These are phyloP conservation scores for Trinectes maculatus DNA, from an alignment of 2,113 vertebrate species.

Conservation along the genomic window DNA sequence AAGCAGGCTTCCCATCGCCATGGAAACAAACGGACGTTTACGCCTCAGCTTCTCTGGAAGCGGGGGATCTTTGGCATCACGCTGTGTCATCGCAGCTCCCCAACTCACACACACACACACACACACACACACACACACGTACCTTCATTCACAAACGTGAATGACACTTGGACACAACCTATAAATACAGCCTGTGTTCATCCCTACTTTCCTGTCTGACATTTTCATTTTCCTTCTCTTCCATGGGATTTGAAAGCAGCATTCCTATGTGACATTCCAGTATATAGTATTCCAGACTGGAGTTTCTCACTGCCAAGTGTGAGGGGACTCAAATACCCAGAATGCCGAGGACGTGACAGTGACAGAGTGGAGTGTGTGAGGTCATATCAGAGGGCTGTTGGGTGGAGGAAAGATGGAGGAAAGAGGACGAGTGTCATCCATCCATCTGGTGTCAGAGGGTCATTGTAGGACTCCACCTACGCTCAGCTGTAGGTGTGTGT, in stretches of 20 bases:
- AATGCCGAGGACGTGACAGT: constrained; percentile 1
- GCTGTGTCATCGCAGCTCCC: constrained; percentile 3
- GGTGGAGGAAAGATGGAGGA: constrained; percentile 9
- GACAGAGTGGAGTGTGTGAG: not conserved
- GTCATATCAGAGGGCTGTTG: too few species aligned
- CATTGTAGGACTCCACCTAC: too few species aligned
- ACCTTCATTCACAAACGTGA: too few species aligned
- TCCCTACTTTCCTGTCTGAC: too few species aligned
- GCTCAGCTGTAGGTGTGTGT: constrained; percentile 5
- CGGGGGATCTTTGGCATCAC: not conserved
- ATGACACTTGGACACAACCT: too few species aligned
- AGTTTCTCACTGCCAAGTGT: too few species aligned
- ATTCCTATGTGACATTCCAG: constrained; percentile 1
- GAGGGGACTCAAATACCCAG: constrained; percentile 32
- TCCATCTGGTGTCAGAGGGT: constrained; percentile 61
- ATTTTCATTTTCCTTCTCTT: not conserved
- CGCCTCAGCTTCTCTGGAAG: constrained; percentile 22
- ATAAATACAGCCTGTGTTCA: too few species aligned
- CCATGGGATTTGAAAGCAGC: constrained; percentile 12
- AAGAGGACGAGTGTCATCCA: constrained; percentile 38
- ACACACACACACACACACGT: not conserved
- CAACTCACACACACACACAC: not conserved
- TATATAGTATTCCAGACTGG: not conserved
- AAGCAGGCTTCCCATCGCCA: constrained; percentile 12
- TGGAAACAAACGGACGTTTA: constrained; percentile 30